Conservation (phyloP, 2,888 invertebrate genomes). For the Callimorpha dominula region DNA sequence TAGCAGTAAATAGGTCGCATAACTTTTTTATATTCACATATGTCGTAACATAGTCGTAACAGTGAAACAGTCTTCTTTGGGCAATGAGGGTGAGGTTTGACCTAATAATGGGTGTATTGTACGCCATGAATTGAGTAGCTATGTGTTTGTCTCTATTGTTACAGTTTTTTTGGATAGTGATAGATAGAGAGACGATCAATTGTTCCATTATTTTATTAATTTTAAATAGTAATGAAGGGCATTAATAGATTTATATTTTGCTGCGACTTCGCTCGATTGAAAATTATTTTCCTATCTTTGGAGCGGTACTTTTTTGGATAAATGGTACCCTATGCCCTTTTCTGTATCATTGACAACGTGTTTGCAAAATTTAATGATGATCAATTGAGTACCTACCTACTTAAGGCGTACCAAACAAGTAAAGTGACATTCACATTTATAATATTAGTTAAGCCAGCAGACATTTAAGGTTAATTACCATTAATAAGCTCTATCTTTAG, state of each 20-base stretch:
- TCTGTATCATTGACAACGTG: no score
- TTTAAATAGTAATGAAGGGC: not conserved
- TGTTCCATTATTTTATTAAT: not conserved
- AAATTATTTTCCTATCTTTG: no score
- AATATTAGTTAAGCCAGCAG: no score
- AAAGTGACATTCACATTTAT: no score
- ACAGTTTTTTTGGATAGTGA: not conserved
- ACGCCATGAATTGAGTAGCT: not conserved
- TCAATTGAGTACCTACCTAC: no score
- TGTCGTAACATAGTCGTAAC: slow-evolving; percentile 4
- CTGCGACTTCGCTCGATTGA: no score
- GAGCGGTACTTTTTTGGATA: no score
- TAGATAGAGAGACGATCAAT: not conserved
- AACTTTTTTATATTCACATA: slow-evolving; percentile 17
- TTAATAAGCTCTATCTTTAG: no score
- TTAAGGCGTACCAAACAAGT: no score
- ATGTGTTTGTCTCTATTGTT: not conserved
- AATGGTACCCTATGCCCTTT: no score
- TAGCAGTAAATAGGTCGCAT: slow-evolving; percentile 13
- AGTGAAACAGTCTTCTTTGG: not conserved
- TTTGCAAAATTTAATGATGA: no score
- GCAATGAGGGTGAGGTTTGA: slow-evolving; percentile 6
- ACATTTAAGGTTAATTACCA: no score
- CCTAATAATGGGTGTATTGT: slow-evolving; percentile 6
- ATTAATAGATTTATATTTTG: not conserved